Conservation (phyloP, 2,888 invertebrate species). For the Rosalia funebris region DNA sequence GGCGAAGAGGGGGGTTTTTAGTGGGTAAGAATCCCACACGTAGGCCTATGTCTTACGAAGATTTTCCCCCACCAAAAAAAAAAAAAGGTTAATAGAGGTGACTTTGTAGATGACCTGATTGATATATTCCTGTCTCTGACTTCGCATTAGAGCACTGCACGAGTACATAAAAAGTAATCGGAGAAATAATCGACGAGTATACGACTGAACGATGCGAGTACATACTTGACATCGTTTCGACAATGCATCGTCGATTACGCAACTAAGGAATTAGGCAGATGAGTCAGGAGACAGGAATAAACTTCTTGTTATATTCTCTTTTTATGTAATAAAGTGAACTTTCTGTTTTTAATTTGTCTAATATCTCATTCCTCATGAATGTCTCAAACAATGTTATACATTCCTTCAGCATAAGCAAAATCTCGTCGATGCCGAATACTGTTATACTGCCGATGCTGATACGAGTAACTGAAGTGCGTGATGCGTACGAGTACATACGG, state of each 20-base stretch:
- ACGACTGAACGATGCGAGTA: not conserved
- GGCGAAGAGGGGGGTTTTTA: no score
- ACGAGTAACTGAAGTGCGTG: not conserved
- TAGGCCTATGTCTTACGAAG: no score
- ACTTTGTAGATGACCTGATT: no score
- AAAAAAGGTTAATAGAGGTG: no score
- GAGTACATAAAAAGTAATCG: not conserved
- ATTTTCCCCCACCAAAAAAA: no score
- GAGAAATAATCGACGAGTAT: not conserved
- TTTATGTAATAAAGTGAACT: no score
- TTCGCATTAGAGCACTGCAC: not conserved
- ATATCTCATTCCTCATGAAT: no score
- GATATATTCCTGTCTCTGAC: not conserved
- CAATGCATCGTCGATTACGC: not conserved
- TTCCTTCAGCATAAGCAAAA: not conserved
- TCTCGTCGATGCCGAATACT: not conserved
- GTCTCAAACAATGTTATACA: not conserved
- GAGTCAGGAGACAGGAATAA: no score
- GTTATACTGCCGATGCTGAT: not conserved
- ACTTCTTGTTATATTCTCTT: no score
- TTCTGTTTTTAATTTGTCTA: no score
- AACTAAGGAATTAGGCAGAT: not conserved
- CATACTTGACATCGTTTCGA: not conserved
- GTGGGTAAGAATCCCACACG: no score
- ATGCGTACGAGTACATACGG: not conserved